Percentiles rank a stretch among this genome's conserved stretches.
Evolutionary conservation across 2,113 vertebrate species (phyloP).

Genomic region (Silurus glanis): DNA sequence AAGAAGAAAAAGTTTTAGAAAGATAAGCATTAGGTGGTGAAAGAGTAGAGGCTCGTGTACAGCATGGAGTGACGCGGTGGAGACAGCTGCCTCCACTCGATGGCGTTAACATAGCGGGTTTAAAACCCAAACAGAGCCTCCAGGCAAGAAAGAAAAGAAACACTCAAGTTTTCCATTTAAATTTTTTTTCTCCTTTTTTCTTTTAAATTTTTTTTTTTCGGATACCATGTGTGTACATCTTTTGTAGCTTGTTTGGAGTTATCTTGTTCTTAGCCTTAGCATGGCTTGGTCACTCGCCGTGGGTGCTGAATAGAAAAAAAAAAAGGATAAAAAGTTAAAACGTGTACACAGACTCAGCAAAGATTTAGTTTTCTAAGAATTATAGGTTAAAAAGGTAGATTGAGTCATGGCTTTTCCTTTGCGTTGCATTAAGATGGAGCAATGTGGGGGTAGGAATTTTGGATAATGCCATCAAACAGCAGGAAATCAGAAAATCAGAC

Average conservation of each 20-base stretch:
- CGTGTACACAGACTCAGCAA: background rate
- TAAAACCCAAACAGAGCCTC: constrained; percentile 50
- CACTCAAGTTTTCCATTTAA: constrained; percentile 69
- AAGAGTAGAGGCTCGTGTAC: constrained; percentile 32
- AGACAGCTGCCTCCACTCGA: constrained; percentile 26
- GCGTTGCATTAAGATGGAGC: background rate
- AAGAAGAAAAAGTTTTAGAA: constrained; percentile 25
- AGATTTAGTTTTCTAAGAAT: background rate
- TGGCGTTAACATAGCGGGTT: constrained; percentile 39
- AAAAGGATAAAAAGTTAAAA: background rate
- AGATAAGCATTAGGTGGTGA: constrained; percentile 36
- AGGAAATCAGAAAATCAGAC: background rate
- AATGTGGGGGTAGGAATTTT: background rate
- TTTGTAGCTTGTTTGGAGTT: constrained; percentile 61
- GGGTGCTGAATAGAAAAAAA: constrained; percentile 43
- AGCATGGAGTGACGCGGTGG: constrained; percentile 9
- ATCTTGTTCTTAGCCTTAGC: constrained; percentile 61
- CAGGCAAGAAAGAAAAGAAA: constrained; percentile 64
- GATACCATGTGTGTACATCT: constrained; percentile 60
- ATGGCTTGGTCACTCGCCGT: constrained; percentile 51
- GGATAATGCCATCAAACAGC: background rate
- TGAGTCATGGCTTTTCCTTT: background rate
- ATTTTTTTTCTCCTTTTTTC: constrained; percentile 56
- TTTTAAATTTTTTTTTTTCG: constrained; percentile 62
- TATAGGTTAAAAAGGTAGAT: background rate